phyloP scores from a whole-genome alignment of 2,797 vertebrate genomes.

The Enteromius paludinosus region DNA sequence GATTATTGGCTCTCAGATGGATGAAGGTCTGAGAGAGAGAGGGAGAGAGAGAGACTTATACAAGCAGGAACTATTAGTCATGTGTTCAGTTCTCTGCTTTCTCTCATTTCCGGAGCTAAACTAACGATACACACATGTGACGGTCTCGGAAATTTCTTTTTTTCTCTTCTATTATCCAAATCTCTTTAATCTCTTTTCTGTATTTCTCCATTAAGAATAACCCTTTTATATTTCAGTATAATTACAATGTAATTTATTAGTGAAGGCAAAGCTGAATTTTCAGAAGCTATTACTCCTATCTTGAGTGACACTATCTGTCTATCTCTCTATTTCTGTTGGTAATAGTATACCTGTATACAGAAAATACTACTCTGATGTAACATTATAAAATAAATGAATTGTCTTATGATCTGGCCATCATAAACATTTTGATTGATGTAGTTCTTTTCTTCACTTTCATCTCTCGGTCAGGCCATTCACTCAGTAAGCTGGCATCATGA shows the following conservation, averaged over 20 bases:
- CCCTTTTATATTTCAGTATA: neutral
- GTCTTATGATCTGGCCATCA: neutral
- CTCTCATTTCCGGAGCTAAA: conserved; percentile 12
- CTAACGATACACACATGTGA: neutral
- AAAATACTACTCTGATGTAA: neutral
- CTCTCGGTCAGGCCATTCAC: conserved; percentile 87
- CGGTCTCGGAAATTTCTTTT: neutral
- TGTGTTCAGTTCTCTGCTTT: conserved; percentile 14
- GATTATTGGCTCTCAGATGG: conserved; percentile 41
- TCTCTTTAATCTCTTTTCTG: neutral
- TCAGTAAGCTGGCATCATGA: conserved; percentile 98
- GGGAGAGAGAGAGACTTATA: conserved; percentile 10
- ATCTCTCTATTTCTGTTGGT: too few species aligned
- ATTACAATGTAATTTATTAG: neutral
- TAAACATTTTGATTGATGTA: neutral
- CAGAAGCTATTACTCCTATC: neutral
- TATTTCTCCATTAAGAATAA: neutral
- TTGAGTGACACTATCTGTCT: neutral
- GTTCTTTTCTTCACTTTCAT: neutral
- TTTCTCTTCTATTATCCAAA: neutral
- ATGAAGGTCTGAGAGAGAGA: conserved; percentile 31
- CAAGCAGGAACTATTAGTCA: conserved; percentile 1
- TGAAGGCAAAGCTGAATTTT: neutral
- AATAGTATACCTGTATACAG: neutral
- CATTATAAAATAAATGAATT: neutral